Conservation (phyloP, 2,888 invertebrate genomes). For the Xanthorhoe spadicearia region DNA sequence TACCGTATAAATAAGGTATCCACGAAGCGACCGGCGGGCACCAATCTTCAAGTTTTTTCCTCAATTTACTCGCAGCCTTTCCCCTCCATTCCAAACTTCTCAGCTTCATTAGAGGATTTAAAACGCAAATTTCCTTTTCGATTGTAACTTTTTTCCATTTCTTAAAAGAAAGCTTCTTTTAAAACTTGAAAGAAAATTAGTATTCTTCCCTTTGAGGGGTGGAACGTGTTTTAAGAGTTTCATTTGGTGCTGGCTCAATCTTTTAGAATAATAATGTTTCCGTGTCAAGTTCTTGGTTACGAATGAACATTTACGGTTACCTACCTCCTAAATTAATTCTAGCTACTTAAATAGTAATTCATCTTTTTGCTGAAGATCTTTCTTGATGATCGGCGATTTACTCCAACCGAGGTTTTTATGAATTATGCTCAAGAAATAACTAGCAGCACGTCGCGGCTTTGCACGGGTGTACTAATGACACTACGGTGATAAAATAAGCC, state of each 20-base stretch:
- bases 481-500: too few relatives aligned
- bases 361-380: too few relatives aligned
- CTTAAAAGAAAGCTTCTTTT: conserved; percentile 83
- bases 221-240: conserved; percentile 76
- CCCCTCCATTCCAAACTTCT: conserved; percentile 83
- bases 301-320: not conserved
- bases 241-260: conserved; percentile 75
- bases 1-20: conserved; percentile 24
- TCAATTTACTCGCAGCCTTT: conserved; percentile 80
- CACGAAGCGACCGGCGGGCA: conserved; percentile 34
- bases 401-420: too few relatives aligned
- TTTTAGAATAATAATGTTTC: conserved; percentile 76
- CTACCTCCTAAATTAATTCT: not conserved
- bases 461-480: too few relatives aligned
- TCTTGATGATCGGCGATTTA: too few relatives aligned
- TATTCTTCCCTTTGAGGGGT: conserved; percentile 81
- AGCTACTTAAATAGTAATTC: too few relatives aligned
- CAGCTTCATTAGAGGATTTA: conserved; percentile 85
- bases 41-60: conserved; percentile 65
- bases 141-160: conserved; percentile 84
- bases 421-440: too few relatives aligned
- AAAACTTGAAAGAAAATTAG: conserved; percentile 82
- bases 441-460: too few relatives aligned
- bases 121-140: conserved; percentile 85
- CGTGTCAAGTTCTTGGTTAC: conserved; percentile 44